Conservation (phyloP, 1,140 invertebrate genomes). For the Drosophila tani region DNA sequence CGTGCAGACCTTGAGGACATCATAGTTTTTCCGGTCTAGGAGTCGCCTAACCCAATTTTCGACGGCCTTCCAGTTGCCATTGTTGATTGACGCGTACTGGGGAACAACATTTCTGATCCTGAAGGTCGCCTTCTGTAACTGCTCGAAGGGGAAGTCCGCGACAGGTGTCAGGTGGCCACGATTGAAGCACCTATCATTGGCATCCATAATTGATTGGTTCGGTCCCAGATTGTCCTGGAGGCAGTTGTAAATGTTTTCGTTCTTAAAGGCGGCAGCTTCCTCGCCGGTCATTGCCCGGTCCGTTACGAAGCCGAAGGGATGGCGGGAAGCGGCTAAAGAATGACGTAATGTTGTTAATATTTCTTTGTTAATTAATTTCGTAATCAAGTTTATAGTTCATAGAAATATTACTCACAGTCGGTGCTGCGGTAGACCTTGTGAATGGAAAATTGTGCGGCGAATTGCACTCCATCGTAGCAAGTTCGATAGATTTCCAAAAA, state of each 20-base stretch:
- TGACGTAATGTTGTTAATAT: too few species aligned
- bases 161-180: conserved; percentile 48
- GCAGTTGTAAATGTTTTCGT: not conserved
- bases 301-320: not conserved
- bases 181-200: conserved; percentile 18
- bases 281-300: not conserved
- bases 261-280: not conserved
- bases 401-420: conserved; percentile 17
- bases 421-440: conserved; percentile 17
- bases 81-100: conserved; percentile 41
- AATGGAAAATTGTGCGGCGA: conserved; percentile 30
- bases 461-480: conserved; percentile 16
- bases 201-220: not conserved
- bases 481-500: conserved; percentile 51
- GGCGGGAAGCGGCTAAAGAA: not conserved
- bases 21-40: not conserved
- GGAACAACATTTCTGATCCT: conserved; percentile 43
- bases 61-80: conserved; percentile 54
- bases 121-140: conserved; percentile 19
- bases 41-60: conserved; percentile 35
- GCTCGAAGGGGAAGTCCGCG: conserved; percentile 31
- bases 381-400: not conserved
- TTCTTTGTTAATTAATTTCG: not conserved
- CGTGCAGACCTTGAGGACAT: conserved; percentile 38
- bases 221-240: conserved; percentile 29